Evolutionary conservation across 2,797 vertebrate genomes (phyloP).

Genomic region (Euthynnus affinis): DNA sequence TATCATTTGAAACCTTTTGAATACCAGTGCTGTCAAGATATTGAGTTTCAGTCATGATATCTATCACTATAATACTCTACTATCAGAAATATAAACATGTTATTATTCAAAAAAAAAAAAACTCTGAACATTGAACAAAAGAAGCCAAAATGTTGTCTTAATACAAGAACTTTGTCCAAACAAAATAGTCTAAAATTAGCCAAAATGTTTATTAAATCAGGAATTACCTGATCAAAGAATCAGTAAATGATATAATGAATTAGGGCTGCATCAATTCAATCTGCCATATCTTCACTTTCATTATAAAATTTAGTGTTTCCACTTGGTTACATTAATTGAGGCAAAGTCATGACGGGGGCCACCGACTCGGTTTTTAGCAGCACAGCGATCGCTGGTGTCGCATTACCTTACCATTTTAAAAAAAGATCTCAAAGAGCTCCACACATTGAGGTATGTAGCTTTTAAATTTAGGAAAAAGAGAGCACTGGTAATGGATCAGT

Average conservation of each 20-base stretch:
- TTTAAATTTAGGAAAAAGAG: not conserved
- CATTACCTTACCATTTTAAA: not conserved
- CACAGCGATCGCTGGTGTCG: not conserved
- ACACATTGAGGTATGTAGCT: not conserved
- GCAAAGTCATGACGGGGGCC: no score
- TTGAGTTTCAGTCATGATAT: not conserved
- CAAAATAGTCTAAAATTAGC: no score
- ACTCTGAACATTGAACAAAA: not conserved
- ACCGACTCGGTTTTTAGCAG: not conserved
- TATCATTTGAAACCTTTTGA: slow-evolving; percentile 9
- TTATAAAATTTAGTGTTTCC: not conserved
- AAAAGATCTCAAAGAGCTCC: not conserved
- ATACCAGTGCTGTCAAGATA: not conserved
- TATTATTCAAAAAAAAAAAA: not conserved
- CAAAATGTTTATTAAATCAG: not conserved
- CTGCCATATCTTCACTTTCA: not conserved
- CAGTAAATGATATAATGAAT: not conserved
- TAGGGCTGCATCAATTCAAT: not conserved
- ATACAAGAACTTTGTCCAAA: not conserved
- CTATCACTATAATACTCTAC: not conserved
- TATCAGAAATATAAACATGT: not conserved
- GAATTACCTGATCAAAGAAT: not conserved
- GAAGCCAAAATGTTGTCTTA: not conserved
- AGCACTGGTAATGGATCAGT: not conserved
- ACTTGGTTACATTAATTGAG: not conserved